A percentile compares a stretch with the other conserved stretches of the same genome.
Conservation (phyloP, 2,113 vertebrate species). For the Potamarius usumacintae region DNA sequence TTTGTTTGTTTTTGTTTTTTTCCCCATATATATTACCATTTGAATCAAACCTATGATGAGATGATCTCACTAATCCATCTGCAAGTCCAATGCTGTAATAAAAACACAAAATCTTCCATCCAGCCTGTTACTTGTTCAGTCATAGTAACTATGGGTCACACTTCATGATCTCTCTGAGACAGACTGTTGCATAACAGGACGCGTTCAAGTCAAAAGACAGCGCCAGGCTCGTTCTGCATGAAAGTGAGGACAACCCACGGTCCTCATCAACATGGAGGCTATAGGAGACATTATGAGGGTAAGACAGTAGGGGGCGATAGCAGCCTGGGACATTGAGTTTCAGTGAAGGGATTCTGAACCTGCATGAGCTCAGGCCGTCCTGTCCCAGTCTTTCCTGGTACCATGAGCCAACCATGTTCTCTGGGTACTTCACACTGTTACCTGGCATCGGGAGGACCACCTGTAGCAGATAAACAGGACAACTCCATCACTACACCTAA, state of each 20-base stretch:
- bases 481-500: not conserved
- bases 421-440: constrained; percentile 85
- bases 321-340: constrained; percentile 91
- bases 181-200: constrained; percentile 92
- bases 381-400: constrained; percentile 78
- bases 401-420: constrained; percentile 74
- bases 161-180: constrained; percentile 94
- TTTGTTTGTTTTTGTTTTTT: not conserved
- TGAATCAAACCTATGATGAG: not conserved
- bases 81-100: not conserved
- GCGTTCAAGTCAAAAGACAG: constrained; percentile 86
- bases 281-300: constrained; percentile 78
- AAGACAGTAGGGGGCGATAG: constrained; percentile 85
- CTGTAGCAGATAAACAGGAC: constrained; percentile 63
- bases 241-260: not conserved
- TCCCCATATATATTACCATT: not conserved
- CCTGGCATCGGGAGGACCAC: constrained; percentile 92
- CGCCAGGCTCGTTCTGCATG: constrained; percentile 63
- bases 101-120: not conserved
- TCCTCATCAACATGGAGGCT: constrained; percentile 61
- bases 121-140: not conserved
- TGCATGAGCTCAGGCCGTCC: constrained; percentile 78
- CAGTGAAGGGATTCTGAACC: constrained; percentile 80
- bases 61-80: not conserved
- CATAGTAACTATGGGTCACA: constrained; percentile 66